These are phyloP conservation scores for Chromobotia macracanthus DNA, from an alignment of 2,797 vertebrate genomes.

Conservation along the genomic window DNA sequence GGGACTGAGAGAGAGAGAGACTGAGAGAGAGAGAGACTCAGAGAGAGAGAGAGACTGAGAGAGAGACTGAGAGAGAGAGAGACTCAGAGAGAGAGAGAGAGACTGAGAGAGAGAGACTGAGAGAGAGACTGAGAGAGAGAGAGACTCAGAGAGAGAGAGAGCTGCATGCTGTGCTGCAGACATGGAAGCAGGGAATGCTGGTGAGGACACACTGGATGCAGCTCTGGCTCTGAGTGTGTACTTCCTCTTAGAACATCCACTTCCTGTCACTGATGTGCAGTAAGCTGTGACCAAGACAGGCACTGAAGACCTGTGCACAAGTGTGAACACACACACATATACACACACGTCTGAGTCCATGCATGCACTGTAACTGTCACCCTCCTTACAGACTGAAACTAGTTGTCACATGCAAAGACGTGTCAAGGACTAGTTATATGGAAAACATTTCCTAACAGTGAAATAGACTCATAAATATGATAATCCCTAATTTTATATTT, in stretches of 20 bases:
- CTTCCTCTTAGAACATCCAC: slow-evolving; percentile 9
- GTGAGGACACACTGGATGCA: neutral
- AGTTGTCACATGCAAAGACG: too few relatives aligned
- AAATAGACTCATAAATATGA: neutral
- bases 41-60: neutral
- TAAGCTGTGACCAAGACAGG: neutral
- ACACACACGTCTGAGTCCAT: too few relatives aligned
- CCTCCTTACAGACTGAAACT: too few relatives aligned
- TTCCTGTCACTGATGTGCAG: slow-evolving; percentile 17
- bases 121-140: too few relatives aligned
- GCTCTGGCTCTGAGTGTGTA: neutral
- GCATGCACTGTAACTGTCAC: too few relatives aligned
- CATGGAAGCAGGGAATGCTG: neutral
- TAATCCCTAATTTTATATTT: neutral
- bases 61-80: neutral
- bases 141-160: neutral
- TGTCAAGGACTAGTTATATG: too few relatives aligned
- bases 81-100: neutral
- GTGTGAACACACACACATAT: neutral
- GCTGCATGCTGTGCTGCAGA: neutral
- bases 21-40: neutral
- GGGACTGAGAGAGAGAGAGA: neutral
- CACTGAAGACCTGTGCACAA: neutral
- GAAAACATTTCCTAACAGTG: neutral
- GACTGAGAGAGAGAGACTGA: neutral